phyloP scores from a whole-genome alignment of 2,888 invertebrate genomes.

The Podotricha telesiphe region DNA sequence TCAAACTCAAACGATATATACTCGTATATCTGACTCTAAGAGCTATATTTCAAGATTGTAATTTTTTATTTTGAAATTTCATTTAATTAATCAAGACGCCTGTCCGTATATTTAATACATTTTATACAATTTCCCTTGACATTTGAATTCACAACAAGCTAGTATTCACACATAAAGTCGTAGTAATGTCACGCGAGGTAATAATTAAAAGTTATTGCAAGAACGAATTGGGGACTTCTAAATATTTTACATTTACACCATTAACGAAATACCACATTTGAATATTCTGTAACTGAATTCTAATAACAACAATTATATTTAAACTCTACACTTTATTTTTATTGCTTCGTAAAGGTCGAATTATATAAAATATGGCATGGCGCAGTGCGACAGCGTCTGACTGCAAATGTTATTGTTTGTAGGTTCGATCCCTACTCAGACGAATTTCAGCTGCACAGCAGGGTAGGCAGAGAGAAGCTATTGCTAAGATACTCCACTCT shows the following conservation, averaged over 20 bases:
- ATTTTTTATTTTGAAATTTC: too few relatives aligned
- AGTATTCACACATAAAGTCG: slow-evolving; percentile 23
- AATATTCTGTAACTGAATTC: neutral
- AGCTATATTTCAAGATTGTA: too few relatives aligned
- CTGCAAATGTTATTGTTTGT: too few relatives aligned
- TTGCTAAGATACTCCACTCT: too few relatives aligned
- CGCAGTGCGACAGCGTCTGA: too few relatives aligned
- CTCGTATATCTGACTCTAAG: too few relatives aligned
- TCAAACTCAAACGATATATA: too few relatives aligned
- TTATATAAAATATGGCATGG: neutral
- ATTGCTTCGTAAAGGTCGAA: neutral
- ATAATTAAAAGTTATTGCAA: slow-evolving; percentile 38
- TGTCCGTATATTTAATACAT: neutral
- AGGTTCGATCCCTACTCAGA: too few relatives aligned
- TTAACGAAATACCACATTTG: slow-evolving; percentile 10
- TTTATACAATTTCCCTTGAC: slow-evolving; percentile 4
- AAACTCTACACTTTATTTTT: neutral
- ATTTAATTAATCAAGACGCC: neutral
- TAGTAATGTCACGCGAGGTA: slow-evolving; percentile 34
- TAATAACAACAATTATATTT: neutral
- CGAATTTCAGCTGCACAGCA: too few relatives aligned
- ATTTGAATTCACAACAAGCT: slow-evolving; percentile 16
- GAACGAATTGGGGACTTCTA: slow-evolving; percentile 24
- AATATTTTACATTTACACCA: slow-evolving; percentile 26
- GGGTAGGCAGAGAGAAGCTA: too few relatives aligned